Base-by-base conservation (phyloP, 2,888 invertebrate species). In the Scrobipalpa atriplicella region DNA sequence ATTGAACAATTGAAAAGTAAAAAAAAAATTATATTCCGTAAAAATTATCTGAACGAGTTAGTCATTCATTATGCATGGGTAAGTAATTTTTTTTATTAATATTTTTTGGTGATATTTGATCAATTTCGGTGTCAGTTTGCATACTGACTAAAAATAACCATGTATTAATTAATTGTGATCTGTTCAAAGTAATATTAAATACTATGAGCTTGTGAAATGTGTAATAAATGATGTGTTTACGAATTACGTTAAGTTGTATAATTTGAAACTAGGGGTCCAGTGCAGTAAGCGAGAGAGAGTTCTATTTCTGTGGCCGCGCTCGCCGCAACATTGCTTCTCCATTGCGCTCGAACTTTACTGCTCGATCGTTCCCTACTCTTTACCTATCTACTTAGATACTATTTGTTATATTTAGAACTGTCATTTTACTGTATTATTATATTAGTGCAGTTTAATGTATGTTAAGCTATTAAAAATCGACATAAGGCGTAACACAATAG, bases 151-250 rank as follows among this genome's bases (percentile, higher is more conserved):
- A n/a, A n/a, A n/a, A n/a, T n/a, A n/a, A n/a, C n/a, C n/a, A n/a
- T n/a, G n/a, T n/a, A n/a, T 8, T 8, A 18, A 10, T 29, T n/a
- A 16, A 21, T 29, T 56, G 18, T 56, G 18, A 56, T 56, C 29
- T 29, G 54, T 56, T 56, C 36, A 10, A 29, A 56, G 29, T 19
- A 56, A n/a, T 56, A 5, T 36, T 36, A 29, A 36, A 6, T 54
- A 54, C 54, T 71, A 71, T 70, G 68, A 78, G 78, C 71, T 78
- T 75, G 74, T 71, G 67, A 73, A 69, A 74, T 70, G 73, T 71
- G 69, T 78, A 82, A 82, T 83, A 83, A 83, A 83, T 67, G 75
- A 77, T 76, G 76, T 79, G 78, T 79, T 78, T 73, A 77, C 70
- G 69, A 74, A 78, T 76, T 71, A 67, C 38, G 58, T 69, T 67